Evolutionary conservation across 2,797 vertebrate genomes (phyloP), one percentile per base, ranked within the genome.

Genomic region (Syndactyla subalaris): DNA sequence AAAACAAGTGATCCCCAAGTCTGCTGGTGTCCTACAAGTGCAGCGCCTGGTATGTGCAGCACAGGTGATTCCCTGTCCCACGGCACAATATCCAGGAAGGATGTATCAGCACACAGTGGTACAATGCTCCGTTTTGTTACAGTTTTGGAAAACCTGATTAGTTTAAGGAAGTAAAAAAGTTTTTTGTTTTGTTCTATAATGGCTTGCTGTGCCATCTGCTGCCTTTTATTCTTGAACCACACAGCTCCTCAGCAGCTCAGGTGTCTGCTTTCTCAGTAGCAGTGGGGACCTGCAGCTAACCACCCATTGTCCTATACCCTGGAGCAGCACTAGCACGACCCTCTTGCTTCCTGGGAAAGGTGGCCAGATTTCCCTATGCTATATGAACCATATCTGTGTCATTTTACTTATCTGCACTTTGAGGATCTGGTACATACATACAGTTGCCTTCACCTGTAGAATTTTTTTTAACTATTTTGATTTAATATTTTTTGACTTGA

Each of bases 11-110:
- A 24, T 72, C 34, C 23, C n/a, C 14, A 1, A 52, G 16, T 46
- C 29, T 58, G 57, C 57, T 77, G n/a, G 15, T 59, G 43, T 45
- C 45, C 49, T 32, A n/a, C 23, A 48, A 36, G 13, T 17, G 52
- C 38, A 9, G 4, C 1, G 17, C 12, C 59, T 45, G 30, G 6
- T 16, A 20, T 0, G 0, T 27, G 26, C n/a, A 39, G 43, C 12
- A 43, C 55, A 14, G 51, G 29, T 21, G 38, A n/a, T 12, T 68
- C 23, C 5, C 23, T 80, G 46, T 38, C 49, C 51, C 12, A 36
- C 32, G 76, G n/a, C 38, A 34, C 59, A 7, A 16, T 1, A 6
- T 30, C 57, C 3, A 1, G 52, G 20, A 54, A 27, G 65, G 34
- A 59, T 13, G 14, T 14, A 14, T 27, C 62, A 38, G 34, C 38